These are phyloP conservation scores for Oreotragus oreotragus DNA, from an alignment of 2,113 vertebrate genomes.

Conservation along the genomic window DNA sequence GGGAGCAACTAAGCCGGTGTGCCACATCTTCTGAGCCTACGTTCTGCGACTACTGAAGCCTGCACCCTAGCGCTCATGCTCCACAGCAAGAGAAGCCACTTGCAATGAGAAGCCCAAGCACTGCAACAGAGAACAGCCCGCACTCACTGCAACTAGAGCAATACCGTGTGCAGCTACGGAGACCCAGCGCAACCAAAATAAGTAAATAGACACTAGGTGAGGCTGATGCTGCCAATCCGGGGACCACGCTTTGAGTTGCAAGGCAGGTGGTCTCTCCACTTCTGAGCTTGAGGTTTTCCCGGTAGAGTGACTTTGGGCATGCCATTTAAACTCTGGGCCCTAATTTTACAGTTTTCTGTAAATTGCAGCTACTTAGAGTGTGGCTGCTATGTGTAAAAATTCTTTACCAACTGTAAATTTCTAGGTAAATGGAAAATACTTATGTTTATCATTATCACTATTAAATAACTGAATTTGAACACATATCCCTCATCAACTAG, in stretches of 20 bases:
- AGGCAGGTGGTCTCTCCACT: background rate
- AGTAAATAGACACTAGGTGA: background rate
- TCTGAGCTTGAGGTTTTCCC: background rate
- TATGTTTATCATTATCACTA: background rate
- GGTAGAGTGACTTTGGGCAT: background rate
- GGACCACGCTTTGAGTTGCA: background rate
- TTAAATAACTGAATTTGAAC: background rate
- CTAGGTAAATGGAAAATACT: background rate
- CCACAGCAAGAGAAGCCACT: background rate
- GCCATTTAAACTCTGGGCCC: background rate
- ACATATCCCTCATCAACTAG: background rate
- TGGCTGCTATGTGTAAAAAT: background rate
- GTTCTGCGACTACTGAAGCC: fast-evolving
- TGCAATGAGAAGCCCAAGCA: background rate
- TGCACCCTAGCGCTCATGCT: background rate
- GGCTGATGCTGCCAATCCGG: background rate
- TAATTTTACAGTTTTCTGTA: background rate
- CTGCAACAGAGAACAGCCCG: background rate
- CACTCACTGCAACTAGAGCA: background rate
- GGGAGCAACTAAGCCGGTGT: background rate
- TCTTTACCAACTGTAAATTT: background rate
- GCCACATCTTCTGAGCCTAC: background rate
- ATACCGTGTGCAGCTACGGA: background rate
- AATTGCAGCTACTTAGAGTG: background rate
- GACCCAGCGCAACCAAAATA: background rate